Evolutionary conservation across 2,888 invertebrate genomes (phyloP), one percentile per base, ranked within the genome.

Genomic region (Chaetogeoica ovagalla): DNA sequence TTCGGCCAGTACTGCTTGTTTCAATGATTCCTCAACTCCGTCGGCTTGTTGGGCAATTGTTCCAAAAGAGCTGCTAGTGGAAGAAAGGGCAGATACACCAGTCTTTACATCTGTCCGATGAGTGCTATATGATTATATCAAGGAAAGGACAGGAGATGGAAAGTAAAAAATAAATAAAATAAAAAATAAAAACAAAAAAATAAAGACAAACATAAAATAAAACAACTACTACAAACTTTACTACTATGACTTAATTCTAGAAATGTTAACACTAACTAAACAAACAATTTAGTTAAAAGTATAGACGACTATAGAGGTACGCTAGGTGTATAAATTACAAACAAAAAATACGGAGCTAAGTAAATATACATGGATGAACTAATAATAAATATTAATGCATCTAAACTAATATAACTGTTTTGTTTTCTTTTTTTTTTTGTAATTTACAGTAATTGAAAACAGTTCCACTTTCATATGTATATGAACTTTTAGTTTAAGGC

Each of bases 1-100:
- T 86, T 98, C 97, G 48, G 97, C 97, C 82, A 99, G 88, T 60
- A 93, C 94, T 86, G 95, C 93, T 85, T 93, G 91, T 85, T 92
- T 91, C 82, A 96, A 89, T 81, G 91, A 91, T 85, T 97, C 97
- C 84, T 86, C 84, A 85, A 92, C 92, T 83, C 92, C 90, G 76
- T 92, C 90, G 55, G 91, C 89, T 81, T 92, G 92, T 69, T 91
- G 91, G 76, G 93, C 94, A 82, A 93, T 94, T 85, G 92, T 91
- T 83, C 95, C 95, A 88, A 95, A 95, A 83, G 95, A 93, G 84
- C 92, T 92, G 86, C 95, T 94, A 85, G 95, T 95, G 84, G 94
- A 93, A 85, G 94, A 94, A 84, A 95, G 89, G 84, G 94, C 95
- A 85, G 93, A 92, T 88, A 95, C 94, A 87, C 93, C 95, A 87